Evolutionary conservation across 2,888 invertebrate species (phyloP).

Genomic region (Harpalus rufipes): DNA sequence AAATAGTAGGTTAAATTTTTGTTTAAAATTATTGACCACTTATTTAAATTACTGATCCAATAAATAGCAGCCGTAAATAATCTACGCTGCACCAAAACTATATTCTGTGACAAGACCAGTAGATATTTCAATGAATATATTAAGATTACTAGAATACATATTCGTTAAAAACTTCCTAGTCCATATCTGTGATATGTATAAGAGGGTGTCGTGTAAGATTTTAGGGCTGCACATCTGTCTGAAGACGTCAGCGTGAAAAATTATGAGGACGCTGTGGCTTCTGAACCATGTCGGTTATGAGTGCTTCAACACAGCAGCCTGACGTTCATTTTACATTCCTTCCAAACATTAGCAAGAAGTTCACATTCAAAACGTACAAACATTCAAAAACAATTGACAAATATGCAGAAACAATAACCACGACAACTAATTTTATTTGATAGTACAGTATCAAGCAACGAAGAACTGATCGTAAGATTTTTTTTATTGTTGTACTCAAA

Average conservation of each 20-base stretch:
- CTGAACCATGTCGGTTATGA: slow-evolving; percentile 39
- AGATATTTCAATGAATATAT: too few relatives aligned
- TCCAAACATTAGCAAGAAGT: background rate
- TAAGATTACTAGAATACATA: too few relatives aligned
- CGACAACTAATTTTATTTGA: too few relatives aligned
- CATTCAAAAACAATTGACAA: too few relatives aligned
- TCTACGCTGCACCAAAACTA: too few relatives aligned
- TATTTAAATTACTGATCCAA: too few relatives aligned
- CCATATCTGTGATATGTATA: background rate
- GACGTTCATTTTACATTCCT: background rate
- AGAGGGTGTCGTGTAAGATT: background rate
- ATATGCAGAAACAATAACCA: too few relatives aligned
- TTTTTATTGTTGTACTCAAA: too few relatives aligned
- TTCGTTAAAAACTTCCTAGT: background rate
- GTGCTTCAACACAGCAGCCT: background rate
- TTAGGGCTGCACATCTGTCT: slow-evolving; percentile 58
- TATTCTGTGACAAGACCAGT: too few relatives aligned
- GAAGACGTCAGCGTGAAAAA: slow-evolving; percentile 54
- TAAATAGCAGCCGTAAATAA: too few relatives aligned
- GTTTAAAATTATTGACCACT: too few relatives aligned
- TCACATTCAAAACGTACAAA: background rate
- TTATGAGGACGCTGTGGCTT: slow-evolving; percentile 37
- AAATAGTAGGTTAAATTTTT: too few relatives aligned
- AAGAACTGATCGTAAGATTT: background rate
- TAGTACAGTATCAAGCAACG: background rate